These are phyloP conservation scores for Rallus limicola DNA, from an alignment of 2,113 vertebrate species.

Conservation along the genomic window DNA sequence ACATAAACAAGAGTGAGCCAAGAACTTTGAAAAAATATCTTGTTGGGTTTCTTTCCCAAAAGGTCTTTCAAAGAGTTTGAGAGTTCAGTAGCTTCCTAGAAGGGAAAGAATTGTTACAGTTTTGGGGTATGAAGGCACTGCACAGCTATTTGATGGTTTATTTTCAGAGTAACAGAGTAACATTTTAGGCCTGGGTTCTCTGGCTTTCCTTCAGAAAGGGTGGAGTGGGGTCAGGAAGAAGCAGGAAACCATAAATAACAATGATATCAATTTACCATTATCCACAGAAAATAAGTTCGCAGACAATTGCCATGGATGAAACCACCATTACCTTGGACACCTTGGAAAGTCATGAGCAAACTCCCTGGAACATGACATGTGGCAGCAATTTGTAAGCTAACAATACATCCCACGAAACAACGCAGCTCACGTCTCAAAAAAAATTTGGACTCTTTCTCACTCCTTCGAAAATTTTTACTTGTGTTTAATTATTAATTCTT, in stretches of 20 bases:
- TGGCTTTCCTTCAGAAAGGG: not conserved
- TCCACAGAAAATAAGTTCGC: not conserved
- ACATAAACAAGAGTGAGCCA: not conserved
- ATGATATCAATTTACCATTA: not conserved
- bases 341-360: not conserved
- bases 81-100: not conserved
- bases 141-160: not conserved
- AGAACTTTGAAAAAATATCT: not conserved
- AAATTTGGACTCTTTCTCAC: not conserved
- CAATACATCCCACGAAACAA: not conserved
- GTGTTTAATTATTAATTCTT: not conserved
- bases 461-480: not conserved
- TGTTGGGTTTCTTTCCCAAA: not conserved
- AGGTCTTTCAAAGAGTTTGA: not conserved
- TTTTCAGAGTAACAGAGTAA: not conserved
- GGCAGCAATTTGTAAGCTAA: not conserved
- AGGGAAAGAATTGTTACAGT: not conserved
- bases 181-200: not conserved
- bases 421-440: not conserved
- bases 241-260: not conserved
- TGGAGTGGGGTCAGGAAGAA: not conserved
- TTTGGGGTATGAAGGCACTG: not conserved
- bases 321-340: not conserved
- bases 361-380: not conserved
- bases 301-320: not conserved